Evolutionary conservation across 1,140 invertebrate species (phyloP).

Genomic region (Drosophila sp.): DNA sequence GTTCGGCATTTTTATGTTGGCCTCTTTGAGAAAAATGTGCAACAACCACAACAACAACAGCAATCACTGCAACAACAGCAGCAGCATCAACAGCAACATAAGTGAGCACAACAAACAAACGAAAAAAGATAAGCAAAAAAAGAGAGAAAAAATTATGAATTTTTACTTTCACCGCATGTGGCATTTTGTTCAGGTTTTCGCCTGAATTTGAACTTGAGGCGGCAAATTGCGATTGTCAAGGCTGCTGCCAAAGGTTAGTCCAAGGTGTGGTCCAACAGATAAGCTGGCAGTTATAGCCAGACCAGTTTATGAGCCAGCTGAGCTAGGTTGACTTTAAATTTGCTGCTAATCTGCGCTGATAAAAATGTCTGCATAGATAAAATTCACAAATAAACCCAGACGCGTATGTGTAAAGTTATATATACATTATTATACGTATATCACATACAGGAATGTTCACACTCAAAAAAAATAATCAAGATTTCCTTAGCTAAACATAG

Average conservation of each 20-base stretch:
- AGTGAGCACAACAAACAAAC: neutral
- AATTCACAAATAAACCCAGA: constrained; percentile 29
- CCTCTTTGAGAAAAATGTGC: constrained; percentile 68
- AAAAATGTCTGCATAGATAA: constrained; percentile 28
- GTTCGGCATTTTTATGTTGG: constrained; percentile 70
- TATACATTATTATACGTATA: too few species aligned
- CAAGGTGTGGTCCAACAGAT: constrained; percentile 70
- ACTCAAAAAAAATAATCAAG: too few species aligned
- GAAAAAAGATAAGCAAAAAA: too few species aligned
- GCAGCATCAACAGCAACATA: neutral
- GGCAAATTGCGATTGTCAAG: constrained; percentile 68
- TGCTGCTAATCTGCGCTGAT: constrained; percentile 67
- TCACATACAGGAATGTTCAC: constrained; percentile 11
- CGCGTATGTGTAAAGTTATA: too few species aligned
- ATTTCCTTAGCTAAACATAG: too few species aligned
- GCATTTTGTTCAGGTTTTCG: constrained; percentile 65
- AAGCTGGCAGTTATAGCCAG: constrained; percentile 29
- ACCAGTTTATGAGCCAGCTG: constrained; percentile 42
- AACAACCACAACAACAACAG: constrained; percentile 21
- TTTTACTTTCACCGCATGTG: constrained; percentile 84
- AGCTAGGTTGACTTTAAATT: constrained; percentile 51
- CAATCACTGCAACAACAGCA: constrained; percentile 8
- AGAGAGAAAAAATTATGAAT: constrained; percentile 77
- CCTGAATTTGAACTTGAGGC: constrained; percentile 71
- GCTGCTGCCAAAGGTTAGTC: constrained; percentile 67